Evolutionary conservation across 2,797 vertebrate species (phyloP).

Genomic region (Pseudotriccus pelzelni): DNA sequence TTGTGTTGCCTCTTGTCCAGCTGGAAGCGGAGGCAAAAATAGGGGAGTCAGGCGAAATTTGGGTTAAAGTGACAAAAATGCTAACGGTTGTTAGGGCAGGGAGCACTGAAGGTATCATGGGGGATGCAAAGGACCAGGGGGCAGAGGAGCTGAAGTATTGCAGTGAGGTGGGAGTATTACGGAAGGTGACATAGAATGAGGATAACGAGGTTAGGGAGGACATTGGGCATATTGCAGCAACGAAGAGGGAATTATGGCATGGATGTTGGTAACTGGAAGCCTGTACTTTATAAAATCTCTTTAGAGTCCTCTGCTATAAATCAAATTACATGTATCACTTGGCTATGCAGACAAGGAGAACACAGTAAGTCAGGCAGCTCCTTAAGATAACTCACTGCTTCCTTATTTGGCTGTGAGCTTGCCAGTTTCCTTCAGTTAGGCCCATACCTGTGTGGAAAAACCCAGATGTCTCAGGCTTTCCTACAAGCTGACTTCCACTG

Average conservation of each 20-base stretch:
- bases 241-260: neutral
- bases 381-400: neutral
- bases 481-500: neutral
- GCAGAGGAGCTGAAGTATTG: neutral
- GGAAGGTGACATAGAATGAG: neutral
- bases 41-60: neutral
- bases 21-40: neutral
- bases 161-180: neutral
- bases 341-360: neutral
- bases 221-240: neutral
- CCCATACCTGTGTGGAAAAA: neutral
- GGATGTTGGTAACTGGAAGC: neutral
- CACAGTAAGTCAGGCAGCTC: neutral
- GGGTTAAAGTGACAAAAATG: neutral
- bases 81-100: neutral
- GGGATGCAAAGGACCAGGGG: fast-evolving
- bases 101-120: neutral
- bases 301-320: neutral
- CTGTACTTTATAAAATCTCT: neutral
- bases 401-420: neutral
- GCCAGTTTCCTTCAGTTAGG: neutral
- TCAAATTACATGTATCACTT: neutral
- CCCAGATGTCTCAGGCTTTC: neutral
- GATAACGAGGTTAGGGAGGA: neutral
- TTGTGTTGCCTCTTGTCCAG: neutral